These are phyloP conservation scores for Plebejus melissa DNA, from an alignment of 2,888 invertebrate species.

Conservation along the genomic window DNA sequence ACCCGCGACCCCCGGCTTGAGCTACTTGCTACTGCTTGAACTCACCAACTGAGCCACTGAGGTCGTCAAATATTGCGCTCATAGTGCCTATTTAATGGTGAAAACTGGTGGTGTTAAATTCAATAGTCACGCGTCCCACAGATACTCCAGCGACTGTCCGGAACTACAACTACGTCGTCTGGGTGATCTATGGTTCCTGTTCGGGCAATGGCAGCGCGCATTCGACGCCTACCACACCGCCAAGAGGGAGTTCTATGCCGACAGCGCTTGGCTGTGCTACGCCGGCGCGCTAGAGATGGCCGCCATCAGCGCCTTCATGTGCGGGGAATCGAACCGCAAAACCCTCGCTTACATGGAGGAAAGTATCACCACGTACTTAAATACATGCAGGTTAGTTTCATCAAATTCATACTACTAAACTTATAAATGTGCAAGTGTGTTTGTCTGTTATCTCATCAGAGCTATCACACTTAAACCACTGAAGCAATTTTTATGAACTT, in stretches of 20 bases:
- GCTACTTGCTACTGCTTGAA: no score
- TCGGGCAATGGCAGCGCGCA: slow-evolving; percentile 94
- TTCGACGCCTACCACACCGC: slow-evolving; percentile 96
- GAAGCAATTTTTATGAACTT: no score
- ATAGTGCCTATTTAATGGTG: no score
- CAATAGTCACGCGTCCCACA: slow-evolving; percentile 48
- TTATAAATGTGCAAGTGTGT: background rate
- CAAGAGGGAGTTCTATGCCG: slow-evolving; percentile 97
- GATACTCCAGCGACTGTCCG: slow-evolving; percentile 89
- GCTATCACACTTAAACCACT: no score
- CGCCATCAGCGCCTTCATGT: slow-evolving; percentile 93
- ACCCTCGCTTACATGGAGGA: slow-evolving; percentile 96
- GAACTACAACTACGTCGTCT: slow-evolving; percentile 95
- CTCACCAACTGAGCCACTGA: no score
- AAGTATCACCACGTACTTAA: slow-evolving; percentile 93
- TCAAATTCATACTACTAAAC: background rate
- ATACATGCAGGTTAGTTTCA: slow-evolving; percentile 87
- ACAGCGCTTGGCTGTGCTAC: slow-evolving; percentile 98
- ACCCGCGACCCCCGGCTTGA: no score
- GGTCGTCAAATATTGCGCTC: no score
- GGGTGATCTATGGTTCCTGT: slow-evolving; percentile 97
- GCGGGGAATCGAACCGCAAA: slow-evolving; percentile 86
- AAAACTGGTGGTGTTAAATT: background rate
- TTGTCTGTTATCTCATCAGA: background rate
- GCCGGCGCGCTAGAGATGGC: slow-evolving; percentile 99